A percentile compares a stretch with the other conserved stretches of the same genome.
phyloP scores from a whole-genome alignment of 2,888 invertebrate genomes.

The Glaucopsyche alexis region DNA sequence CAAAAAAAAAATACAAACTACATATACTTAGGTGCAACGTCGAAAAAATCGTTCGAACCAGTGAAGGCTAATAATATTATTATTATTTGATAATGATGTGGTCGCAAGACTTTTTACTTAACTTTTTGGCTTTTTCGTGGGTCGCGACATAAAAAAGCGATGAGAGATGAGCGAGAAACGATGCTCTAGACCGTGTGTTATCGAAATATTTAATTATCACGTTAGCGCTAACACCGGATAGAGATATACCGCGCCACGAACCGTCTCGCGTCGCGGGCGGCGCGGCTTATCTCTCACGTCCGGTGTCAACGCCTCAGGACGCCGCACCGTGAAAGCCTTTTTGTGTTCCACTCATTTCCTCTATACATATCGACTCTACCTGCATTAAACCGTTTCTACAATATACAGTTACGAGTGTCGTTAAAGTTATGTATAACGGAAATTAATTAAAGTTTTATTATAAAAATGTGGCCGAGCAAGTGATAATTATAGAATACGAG shows the following conservation, averaged over 20 bases:
- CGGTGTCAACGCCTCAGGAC: constrained; percentile 44
- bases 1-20: too few species aligned
- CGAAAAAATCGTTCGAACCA: too few species aligned
- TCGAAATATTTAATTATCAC: constrained; percentile 19
- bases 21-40: too few species aligned
- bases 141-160: too few species aligned
- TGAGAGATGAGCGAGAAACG: too few species aligned
- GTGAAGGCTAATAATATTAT: too few species aligned
- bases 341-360: constrained; percentile 37
- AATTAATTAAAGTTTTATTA: not conserved
- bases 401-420: constrained; percentile 5
- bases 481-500: not conserved
- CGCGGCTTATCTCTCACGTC: constrained; percentile 43
- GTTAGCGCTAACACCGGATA: constrained; percentile 3
- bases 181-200: not conserved
- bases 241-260: not conserved
- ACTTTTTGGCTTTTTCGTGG: too few species aligned
- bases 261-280: constrained; percentile 17
- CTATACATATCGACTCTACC: constrained; percentile 2
- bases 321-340: constrained; percentile 34
- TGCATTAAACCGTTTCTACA: not conserved
- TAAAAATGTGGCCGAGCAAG: not conserved
- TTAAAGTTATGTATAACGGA: constrained; percentile 8
- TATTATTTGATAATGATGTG: too few species aligned
- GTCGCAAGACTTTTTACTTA: too few species aligned